Percentiles rank a stretch among this genome's conserved stretches.
Conservation (phyloP, 2,113 vertebrate genomes). For the Illadopsis cleaveri region DNA sequence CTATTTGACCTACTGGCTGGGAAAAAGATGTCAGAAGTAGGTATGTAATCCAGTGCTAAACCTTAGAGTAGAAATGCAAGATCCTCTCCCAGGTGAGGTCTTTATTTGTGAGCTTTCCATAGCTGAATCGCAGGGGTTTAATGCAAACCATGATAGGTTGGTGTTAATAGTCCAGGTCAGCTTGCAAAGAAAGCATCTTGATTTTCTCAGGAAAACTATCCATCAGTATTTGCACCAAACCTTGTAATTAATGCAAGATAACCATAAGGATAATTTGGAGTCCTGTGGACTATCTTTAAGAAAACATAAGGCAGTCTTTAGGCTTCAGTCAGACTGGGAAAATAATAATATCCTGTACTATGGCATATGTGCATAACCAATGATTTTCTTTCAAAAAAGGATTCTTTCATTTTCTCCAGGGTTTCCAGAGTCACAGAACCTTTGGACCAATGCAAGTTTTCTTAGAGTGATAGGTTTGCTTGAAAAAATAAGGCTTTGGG, state of each 20-base stretch:
- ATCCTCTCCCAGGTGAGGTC: not conserved
- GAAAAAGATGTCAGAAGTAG: not conserved
- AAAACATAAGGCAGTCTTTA: not conserved
- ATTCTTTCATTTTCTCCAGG: not conserved
- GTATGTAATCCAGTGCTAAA: not conserved
- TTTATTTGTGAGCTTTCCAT: not conserved
- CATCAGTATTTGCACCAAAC: not conserved
- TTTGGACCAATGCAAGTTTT: not conserved
- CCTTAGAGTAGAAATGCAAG: not conserved
- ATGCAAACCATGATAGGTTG: not conserved
- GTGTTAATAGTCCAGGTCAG: not conserved
- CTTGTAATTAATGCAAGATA: not conserved
- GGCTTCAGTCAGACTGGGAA: not conserved
- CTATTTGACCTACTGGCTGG: not conserved
- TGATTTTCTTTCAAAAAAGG: not conserved
- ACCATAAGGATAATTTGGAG: not conserved
- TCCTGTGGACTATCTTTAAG: not conserved
- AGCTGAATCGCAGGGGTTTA: not conserved
- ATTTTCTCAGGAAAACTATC: not conserved
- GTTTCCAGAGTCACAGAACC: not conserved
- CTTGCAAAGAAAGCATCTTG: not conserved
- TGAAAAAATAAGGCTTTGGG: not conserved
- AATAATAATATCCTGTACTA: not conserved
- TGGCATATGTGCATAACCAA: not conserved
- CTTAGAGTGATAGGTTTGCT: not conserved